Base-by-base conservation (phyloP, 2,888 invertebrate genomes). In the Epinotia ramella region DNA sequence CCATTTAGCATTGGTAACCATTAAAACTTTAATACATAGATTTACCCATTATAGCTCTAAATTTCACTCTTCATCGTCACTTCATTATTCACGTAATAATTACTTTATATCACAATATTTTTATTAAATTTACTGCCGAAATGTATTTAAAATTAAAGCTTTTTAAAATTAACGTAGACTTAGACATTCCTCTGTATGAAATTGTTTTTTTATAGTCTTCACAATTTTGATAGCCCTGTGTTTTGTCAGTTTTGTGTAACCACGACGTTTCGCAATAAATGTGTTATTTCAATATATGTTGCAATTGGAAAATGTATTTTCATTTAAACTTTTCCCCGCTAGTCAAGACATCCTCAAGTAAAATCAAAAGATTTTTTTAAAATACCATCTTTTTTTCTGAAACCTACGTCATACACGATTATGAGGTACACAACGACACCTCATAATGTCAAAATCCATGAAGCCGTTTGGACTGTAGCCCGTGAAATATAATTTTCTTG, bases 231-330 rank as follows among this genome's bases (percentile, higher is more conserved):
- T 71, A 66, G 71, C 64, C 60, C 71, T 66, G 65, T 74, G 24
- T 28, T 49, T 53, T 57, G 63, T 66, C 59, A 69, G 24, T 28
- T 49, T 53, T 57, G 63, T 69, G 57, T 69, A 65, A 70, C 69
- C 69, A 69, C 69, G 74, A 80, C 81, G 79, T 83, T 81, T 83
- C 81, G 81, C 82, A 81, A 81, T 76, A 79, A 78, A 65, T 78
- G 74, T 80, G 80, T 84, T 81, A 84, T 80, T 81, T 81, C 78
- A 81, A 82, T 83, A 82, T 81, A 84, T 77, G 79, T 81, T 82
- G 80, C 80, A 80, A 82, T 80, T 83, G 79, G 80, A 77, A 78
- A 7, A 16, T 20, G 56, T 53, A 76, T 80, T 79, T 79, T 75
- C 7, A 53, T 53, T n/a, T 53, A n/a, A 40, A 53, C 53, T 53